Evolutionary conservation across 2,888 invertebrate genomes (phyloP), one percentile per base, ranked within the genome.

Genomic region (Caenorhabditis doughertyi): DNA sequence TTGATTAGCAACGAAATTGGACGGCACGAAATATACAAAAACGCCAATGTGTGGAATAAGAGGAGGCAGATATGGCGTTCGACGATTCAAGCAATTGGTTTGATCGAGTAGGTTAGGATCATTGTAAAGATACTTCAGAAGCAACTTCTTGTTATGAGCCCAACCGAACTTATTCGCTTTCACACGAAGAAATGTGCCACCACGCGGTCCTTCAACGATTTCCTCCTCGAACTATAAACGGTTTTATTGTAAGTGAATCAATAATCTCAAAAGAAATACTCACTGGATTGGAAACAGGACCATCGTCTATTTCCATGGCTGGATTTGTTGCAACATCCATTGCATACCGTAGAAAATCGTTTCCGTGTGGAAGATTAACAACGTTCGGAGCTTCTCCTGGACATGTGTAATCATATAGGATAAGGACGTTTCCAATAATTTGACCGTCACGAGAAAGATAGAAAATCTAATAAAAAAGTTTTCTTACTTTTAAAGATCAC

Each of bases 61-160:
- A 5, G 88, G 88, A 8, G 88, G 88, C 16, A 86, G 73, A 29
- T 39, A 62, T 3, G 87, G 87, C 29, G 84, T 81, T 11, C 70
- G 53, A 1, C 71, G 58, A 72, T 85, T 86, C 42, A 85, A 51
- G n/a, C 70, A 60, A 13, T 70, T 53, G 23, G 62, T 27, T n/a
- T 70, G 70, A 62, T 74, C 83, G 79, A 87, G 72, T 7, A 82
- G 60, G 5, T 21, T n/a, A 2, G 82, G 79, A 0, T 88, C 86
- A 64, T 88, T 88, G 80, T 86, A 65, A 8, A 88, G 81, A 70
- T 85, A 88, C 47, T 65, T 58, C n/a, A 88, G 81, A 0, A 87
- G 79, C 16, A 87, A 65, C 25, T 79, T 85, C 73, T 86, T 88
- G 58, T 88, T 85, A 18, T 85, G 85, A 8, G 84, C 84, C 88